Percentiles rank a stretch among this genome's conserved stretches.
Conservation (phyloP, 2,888 invertebrate genomes). For the Biston stratarius region DNA sequence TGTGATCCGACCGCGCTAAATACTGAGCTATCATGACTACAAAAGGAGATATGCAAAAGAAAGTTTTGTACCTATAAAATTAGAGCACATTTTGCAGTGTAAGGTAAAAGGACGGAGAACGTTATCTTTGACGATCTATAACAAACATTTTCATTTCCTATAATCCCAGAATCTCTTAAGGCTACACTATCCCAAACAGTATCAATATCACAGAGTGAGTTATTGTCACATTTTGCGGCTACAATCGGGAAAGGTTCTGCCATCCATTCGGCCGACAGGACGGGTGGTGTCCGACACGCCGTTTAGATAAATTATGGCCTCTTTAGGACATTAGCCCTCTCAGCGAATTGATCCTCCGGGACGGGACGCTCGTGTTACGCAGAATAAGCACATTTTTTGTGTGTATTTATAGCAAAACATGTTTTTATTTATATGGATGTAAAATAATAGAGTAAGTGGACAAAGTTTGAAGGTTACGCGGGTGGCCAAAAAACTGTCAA, state of each 20-base stretch:
- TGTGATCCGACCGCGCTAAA: no score
- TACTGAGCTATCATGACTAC: no score
- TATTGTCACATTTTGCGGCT: conserved; percentile 44
- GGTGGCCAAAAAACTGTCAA: neutral
- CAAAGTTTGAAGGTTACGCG: neutral
- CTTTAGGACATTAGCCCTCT: conserved; percentile 48
- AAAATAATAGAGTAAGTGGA: neutral
- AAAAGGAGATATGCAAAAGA: no score
- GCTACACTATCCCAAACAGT: conserved; percentile 25
- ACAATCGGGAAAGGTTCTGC: conserved; percentile 43
- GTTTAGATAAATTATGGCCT: conserved; percentile 50
- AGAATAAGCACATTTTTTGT: conserved; percentile 11
- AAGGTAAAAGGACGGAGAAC: neutral
- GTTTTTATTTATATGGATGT: conserved; percentile 9
- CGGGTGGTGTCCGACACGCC: conserved; percentile 45
- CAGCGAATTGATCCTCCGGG: conserved; percentile 48
- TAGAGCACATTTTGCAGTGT: neutral
- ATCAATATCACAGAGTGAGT: conserved; percentile 39
- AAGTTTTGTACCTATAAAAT: no score
- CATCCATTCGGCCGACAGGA: conserved; percentile 45
- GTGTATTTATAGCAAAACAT: conserved; percentile 17
- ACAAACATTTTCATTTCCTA: conserved; percentile 8
- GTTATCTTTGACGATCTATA: neutral
- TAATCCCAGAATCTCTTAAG: conserved; percentile 8
- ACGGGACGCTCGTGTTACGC: conserved; percentile 32